Evolutionary conservation across 2,113 vertebrate species (phyloP).

Genomic region (mouse (Mus musculus)): GRCm39 chr6:101821001-101821500

Average conservation of each 20-base stretch:
- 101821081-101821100: not conserved
- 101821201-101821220: not conserved
- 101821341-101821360: too few relatives aligned
- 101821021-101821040: not conserved
- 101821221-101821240: not conserved
- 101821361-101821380: too few relatives aligned
- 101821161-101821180: not conserved
- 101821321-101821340: too few relatives aligned
- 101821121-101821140: not conserved
- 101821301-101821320: not conserved
- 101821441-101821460: too few relatives aligned
- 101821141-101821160: not conserved
- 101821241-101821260: not conserved
- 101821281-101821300: not conserved
- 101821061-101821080: not conserved
- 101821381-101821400: too few relatives aligned
- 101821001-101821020: not conserved
- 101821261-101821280: not conserved
- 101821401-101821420: too few relatives aligned
- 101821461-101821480: too few relatives aligned
- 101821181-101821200: not conserved
- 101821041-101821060: not conserved
- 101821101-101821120: not conserved
- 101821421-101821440: too few relatives aligned
- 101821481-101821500: too few relatives aligned